Conservation (phyloP, 2,888 invertebrate genomes). For the Quadroppia sp. region DNA sequence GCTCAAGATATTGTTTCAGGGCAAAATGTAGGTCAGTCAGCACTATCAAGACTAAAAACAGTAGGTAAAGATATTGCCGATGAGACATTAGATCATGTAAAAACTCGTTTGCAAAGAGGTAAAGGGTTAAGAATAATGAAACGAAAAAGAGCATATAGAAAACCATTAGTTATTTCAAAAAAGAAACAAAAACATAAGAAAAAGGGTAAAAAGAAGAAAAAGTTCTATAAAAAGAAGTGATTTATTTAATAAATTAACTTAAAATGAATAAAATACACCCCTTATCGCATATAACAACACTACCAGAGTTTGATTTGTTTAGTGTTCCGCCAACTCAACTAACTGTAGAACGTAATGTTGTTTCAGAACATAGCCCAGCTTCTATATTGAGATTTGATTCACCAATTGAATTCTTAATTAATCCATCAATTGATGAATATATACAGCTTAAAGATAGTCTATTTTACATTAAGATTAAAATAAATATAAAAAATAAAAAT, state of each 20-base stretch:
- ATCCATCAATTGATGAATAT: slow-evolving; percentile 19
- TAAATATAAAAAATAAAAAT: neutral
- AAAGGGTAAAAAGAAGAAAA: neutral
- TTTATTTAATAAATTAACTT: neutral
- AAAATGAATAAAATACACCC: slow-evolving; percentile 13
- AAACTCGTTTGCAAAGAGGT: neutral
- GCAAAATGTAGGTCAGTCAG: neutral
- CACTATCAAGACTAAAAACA: neutral
- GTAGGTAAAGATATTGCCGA: neutral
- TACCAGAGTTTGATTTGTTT: slow-evolving; percentile 37
- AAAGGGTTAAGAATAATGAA: neutral
- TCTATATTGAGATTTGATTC: neutral
- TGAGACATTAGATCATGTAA: neutral
- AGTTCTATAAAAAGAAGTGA: neutral
- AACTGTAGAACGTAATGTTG: slow-evolving; percentile 1
- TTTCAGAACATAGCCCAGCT: slow-evolving; percentile 32
- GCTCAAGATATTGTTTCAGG: neutral
- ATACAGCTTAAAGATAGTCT: neutral
- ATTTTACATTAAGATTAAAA: neutral
- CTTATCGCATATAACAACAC: neutral
- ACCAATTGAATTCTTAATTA: neutral
- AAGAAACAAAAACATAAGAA: neutral
- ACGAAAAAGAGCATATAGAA: neutral
- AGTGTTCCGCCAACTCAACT: slow-evolving; percentile 20
- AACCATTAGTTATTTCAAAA: neutral